These are phyloP conservation scores for Tethea ocularis DNA, from an alignment of 2,888 invertebrate genomes.

Conservation along the genomic window DNA sequence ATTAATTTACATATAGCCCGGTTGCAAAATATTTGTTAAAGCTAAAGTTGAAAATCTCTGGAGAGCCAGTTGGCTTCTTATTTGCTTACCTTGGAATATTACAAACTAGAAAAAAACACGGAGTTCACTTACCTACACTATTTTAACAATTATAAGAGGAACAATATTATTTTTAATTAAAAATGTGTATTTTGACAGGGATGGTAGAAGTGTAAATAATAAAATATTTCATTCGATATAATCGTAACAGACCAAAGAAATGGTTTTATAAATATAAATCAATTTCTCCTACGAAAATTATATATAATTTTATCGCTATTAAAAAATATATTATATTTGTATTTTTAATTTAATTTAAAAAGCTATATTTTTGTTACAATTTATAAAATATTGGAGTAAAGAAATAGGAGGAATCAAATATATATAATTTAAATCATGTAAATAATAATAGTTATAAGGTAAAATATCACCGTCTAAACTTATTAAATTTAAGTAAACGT, in stretches of 20 bases:
- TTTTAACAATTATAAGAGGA: too few relatives aligned
- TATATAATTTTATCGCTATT: not conserved
- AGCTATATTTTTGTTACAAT: too few relatives aligned
- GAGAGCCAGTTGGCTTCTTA: too few relatives aligned
- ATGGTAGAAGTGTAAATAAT: constrained; percentile 1
- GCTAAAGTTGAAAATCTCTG: too few relatives aligned
- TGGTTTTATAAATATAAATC: not conserved
- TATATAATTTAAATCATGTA: not conserved
- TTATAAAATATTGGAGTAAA: not conserved
- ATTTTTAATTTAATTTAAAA: too few relatives aligned
- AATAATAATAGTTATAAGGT: not conserved
- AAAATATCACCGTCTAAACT: not conserved
- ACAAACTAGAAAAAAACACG: too few relatives aligned
- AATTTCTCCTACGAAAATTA: not conserved
- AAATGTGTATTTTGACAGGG: not conserved
- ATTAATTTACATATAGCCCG: too few relatives aligned
- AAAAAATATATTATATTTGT: too few relatives aligned
- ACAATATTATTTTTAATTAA: too few relatives aligned
- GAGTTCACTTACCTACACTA: too few relatives aligned
- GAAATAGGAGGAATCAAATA: not conserved
- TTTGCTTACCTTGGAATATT: too few relatives aligned
- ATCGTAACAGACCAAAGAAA: not conserved
- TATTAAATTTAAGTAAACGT: not conserved
- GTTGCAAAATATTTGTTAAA: too few relatives aligned
- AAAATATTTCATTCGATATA: not conserved